Evolutionary conservation across 1,140 invertebrate genomes (phyloP).

Genomic region (Polypedilum vanderplanki): DNA sequence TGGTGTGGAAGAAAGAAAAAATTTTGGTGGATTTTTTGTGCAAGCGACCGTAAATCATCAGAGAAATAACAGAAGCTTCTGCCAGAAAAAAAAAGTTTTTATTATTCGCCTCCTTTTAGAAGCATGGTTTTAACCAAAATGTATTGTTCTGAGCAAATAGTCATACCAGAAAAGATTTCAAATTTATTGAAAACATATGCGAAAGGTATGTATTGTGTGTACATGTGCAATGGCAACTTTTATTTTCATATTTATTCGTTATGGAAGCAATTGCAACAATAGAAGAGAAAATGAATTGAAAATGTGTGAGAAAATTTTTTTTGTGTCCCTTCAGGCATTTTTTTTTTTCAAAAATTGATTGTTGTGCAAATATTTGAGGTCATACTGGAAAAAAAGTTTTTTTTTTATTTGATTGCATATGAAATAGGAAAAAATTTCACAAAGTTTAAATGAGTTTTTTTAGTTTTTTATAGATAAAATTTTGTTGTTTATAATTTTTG

Average conservation of each 20-base stretch:
- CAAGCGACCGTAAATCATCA: background rate
- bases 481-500: no score
- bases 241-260: background rate
- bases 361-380: conserved; percentile 8
- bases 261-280: background rate
- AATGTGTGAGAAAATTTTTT: background rate
- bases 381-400: background rate
- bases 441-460: no score
- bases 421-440: no score
- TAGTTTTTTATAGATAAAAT: no score
- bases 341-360: background rate
- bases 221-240: background rate
- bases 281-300: background rate
- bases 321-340: background rate
- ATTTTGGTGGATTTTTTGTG: background rate
- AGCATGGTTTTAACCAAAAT: conserved; percentile 35
- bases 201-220: conserved; percentile 49
- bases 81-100: background rate
- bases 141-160: conserved; percentile 54
- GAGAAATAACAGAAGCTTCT: background rate
- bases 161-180: conserved; percentile 73
- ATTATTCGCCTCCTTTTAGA: background rate
- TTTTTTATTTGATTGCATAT: background rate
- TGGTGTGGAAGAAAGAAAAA: no score
- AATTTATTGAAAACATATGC: conserved; percentile 76